Evolutionary conservation across 2,113 vertebrate genomes (phyloP).

Genomic region (Forbesichthys agassizii): DNA sequence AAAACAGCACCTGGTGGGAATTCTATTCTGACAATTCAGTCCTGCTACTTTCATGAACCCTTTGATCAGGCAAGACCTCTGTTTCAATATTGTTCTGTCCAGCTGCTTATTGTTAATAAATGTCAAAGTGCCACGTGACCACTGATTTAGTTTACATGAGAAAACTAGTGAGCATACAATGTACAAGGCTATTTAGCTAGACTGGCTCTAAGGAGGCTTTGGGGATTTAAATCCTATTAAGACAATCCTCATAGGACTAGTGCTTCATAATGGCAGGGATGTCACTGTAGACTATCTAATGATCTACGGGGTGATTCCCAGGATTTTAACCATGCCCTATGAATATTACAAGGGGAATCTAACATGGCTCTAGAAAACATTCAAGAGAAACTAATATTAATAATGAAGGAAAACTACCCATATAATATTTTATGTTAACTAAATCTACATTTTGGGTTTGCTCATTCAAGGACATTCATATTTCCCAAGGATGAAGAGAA

Average conservation of each 20-base stretch:
- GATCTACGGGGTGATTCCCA: neutral
- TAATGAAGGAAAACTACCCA: neutral
- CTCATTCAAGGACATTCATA: neutral
- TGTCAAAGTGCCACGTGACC: neutral
- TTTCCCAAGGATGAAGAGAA: neutral
- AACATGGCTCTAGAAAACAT: no score
- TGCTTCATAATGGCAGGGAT: conserved; percentile 4
- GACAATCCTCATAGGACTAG: no score
- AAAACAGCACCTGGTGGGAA: neutral
- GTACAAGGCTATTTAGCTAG: no score
- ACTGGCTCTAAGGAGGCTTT: no score
- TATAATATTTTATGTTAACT: neutral
- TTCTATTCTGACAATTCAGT: neutral
- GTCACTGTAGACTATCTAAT: neutral
- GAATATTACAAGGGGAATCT: no score
- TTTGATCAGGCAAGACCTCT: conserved; percentile 17
- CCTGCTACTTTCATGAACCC: conserved; percentile 11
- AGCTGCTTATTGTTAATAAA: neutral
- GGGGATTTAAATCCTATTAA: no score
- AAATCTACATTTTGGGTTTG: neutral
- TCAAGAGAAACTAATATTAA: no score
- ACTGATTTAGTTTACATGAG: neutral
- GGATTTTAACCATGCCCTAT: no score
- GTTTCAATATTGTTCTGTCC: conserved; percentile 1
- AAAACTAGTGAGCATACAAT: neutral